These are phyloP conservation scores for Mercenaria mercenaria DNA, from an alignment of 1,140 invertebrate genomes.

Conservation along the genomic window DNA sequence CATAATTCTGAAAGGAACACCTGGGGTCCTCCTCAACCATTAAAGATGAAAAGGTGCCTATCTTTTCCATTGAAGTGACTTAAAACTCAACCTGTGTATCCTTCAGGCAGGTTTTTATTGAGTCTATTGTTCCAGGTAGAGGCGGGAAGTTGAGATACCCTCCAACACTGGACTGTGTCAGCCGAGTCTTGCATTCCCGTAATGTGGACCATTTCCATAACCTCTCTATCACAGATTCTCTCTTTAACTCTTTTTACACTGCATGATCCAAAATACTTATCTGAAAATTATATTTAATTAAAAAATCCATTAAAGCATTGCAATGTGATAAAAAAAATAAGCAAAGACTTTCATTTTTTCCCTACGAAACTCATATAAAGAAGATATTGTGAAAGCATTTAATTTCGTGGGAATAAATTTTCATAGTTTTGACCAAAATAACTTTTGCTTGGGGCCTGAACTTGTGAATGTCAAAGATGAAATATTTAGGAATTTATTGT, in stretches of 20 bases:
- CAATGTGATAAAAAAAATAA: neutral
- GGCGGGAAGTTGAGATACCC: constrained; percentile 46
- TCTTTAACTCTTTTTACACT: neutral
- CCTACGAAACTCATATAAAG: neutral
- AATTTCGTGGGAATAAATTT: too few relatives aligned
- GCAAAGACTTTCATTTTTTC: neutral
- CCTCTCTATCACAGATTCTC: neutral
- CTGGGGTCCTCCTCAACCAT: too few relatives aligned
- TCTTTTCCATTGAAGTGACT: too few relatives aligned
- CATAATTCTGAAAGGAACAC: too few relatives aligned
- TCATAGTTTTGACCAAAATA: too few relatives aligned
- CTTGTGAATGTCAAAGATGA: too few relatives aligned
- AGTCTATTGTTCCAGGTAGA: constrained; percentile 2
- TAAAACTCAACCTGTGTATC: constrained; percentile 49
- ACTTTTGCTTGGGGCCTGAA: too few relatives aligned
- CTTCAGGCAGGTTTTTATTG: constrained; percentile 18
- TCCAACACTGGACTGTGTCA: neutral
- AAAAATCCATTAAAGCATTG: neutral
- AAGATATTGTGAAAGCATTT: too few relatives aligned
- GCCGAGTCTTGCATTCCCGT: neutral
- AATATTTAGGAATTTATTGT: too few relatives aligned
- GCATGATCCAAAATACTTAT: constrained; percentile 28
- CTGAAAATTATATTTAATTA: constrained; percentile 7
- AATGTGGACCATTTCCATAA: constrained; percentile 18
- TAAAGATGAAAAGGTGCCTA: too few relatives aligned